Evolutionary conservation across 2,113 vertebrate species (phyloP), one percentile per base, ranked within the genome.

Genomic region (Mesoclemmys tuberculata): DNA sequence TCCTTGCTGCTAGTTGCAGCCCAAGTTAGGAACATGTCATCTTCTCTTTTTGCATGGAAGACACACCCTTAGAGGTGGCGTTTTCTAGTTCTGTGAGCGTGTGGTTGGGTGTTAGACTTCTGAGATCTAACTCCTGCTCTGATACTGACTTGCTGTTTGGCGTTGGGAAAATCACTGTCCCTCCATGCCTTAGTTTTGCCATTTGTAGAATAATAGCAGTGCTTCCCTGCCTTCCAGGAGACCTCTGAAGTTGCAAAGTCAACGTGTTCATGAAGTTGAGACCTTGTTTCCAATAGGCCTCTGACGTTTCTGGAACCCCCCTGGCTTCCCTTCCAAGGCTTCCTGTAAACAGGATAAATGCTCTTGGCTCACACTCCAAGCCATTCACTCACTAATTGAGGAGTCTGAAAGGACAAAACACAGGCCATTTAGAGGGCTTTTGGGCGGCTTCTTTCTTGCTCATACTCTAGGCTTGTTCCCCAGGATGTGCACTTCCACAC

Each of bases 291-390:
- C 38, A 41, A 74, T n/a, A 10, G 8, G 7, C 14, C 35, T 7
- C n/a, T 8, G 21, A 12, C 10, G 9, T 74, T 21, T 41, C 18
- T 44, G 38, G 22, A 74, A 41, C 8, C 46, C 29, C 80, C 4
- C 7, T 48, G 82, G 44, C 54, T n/a, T 19, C 56, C 44, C 51
- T 16, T 0, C 18, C 22, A 10, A 0, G 16, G 31, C 52, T 6
- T 29, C 2, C 27, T 21, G 9, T 11, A 2, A 4, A 22, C 71
- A 6, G 38, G 48, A 1, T 0, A 2, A 35, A 1, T 27, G 35
- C 22, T 10, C 0, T 24, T 24, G 5, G 0, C 18, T 74, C 0
- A 0, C 38, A 22, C 52, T 56, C 1, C 1, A 61, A 55, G 49
- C 44, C 19, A 41, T 21, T 74, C 71, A 12, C 38, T 38, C 19